These are phyloP conservation scores for Triplophysa dalaica DNA, from an alignment of 2,113 vertebrate species.

Conservation along the genomic window DNA sequence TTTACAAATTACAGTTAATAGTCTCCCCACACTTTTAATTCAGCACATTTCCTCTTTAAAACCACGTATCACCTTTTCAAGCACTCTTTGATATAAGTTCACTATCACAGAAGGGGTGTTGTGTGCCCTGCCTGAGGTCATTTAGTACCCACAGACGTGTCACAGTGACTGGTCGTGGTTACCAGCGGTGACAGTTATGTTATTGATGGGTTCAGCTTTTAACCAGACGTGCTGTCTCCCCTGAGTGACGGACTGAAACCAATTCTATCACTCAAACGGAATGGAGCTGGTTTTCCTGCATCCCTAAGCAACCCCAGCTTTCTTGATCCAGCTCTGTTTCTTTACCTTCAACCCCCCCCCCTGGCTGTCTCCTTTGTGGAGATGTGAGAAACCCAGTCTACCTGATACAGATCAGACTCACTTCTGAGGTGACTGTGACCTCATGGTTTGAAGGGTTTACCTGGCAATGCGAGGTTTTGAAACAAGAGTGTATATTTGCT, in stretches of 20 bases:
- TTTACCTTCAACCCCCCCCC: slow-evolving; percentile 2
- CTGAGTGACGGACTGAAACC: slow-evolving; percentile 69
- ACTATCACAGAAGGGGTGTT: slow-evolving; percentile 38
- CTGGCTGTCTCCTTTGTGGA: slow-evolving; percentile 1
- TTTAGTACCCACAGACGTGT: slow-evolving; percentile 42
- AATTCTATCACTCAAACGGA: slow-evolving; percentile 65
- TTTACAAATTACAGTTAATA: too few species aligned
- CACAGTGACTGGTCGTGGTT: slow-evolving; percentile 19
- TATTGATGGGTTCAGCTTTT: slow-evolving; percentile 53
- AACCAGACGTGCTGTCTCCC: slow-evolving; percentile 48
- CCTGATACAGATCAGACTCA: background rate
- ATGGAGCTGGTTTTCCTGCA: slow-evolving; percentile 58
- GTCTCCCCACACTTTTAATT: too few species aligned
- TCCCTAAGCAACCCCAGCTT: slow-evolving; percentile 55
- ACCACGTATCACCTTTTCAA: background rate
- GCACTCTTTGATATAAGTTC: background rate
- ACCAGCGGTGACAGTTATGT: slow-evolving; percentile 31
- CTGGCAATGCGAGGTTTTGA: background rate
- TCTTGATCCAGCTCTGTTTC: background rate
- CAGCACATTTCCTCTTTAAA: background rate
- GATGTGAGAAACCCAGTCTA: slow-evolving; percentile 8
- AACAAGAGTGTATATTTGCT: background rate
- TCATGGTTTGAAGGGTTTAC: slow-evolving; percentile 1
- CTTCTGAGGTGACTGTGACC: background rate
- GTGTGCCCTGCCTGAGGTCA: slow-evolving; percentile 50